Conservation (phyloP, 2,888 invertebrate genomes). For the Drosophila nr. perissopoda region DNA sequence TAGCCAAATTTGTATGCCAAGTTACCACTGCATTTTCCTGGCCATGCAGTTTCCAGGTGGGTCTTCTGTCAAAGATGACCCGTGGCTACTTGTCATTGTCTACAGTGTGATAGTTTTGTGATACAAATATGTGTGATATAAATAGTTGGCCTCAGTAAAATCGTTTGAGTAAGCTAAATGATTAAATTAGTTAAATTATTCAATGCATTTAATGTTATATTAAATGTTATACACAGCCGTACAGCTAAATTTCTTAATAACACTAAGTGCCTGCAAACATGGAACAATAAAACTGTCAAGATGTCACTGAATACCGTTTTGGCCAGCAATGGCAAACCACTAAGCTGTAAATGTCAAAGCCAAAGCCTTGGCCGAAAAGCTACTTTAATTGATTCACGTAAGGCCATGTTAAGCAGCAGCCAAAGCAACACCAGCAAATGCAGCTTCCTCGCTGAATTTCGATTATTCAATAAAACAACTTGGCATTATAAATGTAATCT, state of each 20-base stretch:
- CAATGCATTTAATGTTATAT: constrained; percentile 15
- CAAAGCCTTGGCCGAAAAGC: constrained; percentile 50
- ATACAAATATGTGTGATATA: background rate
- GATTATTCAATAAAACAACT: constrained; percentile 25
- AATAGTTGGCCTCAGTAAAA: background rate
- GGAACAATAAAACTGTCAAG: constrained; percentile 71
- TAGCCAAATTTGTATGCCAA: background rate
- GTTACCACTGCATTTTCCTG: background rate
- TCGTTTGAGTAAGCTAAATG: background rate
- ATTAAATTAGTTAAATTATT: constrained; percentile 1
- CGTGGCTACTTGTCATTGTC: background rate
- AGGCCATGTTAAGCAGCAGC: constrained; percentile 56
- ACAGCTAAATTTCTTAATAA: constrained; percentile 10
- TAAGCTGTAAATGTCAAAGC: constrained; percentile 47
- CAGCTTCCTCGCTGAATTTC: constrained; percentile 16
- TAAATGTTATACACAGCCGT: constrained; percentile 12
- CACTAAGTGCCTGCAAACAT: constrained; percentile 36
- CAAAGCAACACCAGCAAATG: background rate
- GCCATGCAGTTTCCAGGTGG: background rate
- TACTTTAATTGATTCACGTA: constrained; percentile 68
- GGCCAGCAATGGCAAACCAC: constrained; percentile 37
- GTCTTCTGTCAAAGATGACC: background rate
- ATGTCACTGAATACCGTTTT: constrained; percentile 46
- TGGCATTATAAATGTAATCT: constrained; percentile 28
- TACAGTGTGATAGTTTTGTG: background rate